Percentiles rank a stretch among this genome's conserved stretches.
These are phyloP conservation scores for Macrophya annulata DNA, from an alignment of 2,888 invertebrate species.

Conservation along the genomic window DNA sequence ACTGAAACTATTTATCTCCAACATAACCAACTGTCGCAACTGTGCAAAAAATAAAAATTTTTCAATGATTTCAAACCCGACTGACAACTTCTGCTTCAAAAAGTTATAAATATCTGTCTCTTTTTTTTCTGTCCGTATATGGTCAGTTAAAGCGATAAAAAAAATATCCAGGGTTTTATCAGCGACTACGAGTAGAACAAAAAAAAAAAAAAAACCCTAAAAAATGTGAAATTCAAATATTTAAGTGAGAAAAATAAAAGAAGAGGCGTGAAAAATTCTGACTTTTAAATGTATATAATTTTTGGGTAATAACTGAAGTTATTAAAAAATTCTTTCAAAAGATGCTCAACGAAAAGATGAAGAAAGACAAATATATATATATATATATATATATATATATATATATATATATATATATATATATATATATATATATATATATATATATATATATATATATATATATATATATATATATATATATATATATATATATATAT, in stretches of 20 bases:
- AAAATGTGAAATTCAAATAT: neutral
- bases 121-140: neutral
- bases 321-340: neutral
- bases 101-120: neutral
- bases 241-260: neutral
- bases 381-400: no score
- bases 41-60: neutral
- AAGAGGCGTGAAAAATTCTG: neutral
- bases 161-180: neutral
- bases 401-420: no score
- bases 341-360: no score
- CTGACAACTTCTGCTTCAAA: neutral
- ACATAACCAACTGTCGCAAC: neutral
- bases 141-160: neutral
- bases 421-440: no score
- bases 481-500: no score
- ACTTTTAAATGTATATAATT: neutral
- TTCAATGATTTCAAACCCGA: neutral
- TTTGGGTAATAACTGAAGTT: neutral
- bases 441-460: no score
- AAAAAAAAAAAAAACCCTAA: neutral
- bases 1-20: slow-evolving; percentile 13
- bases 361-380: no score
- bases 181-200: neutral
- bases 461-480: no score